Evolutionary conservation across 2,113 vertebrate species (phyloP).

Genomic region (Gymnorhina tibicen): DNA sequence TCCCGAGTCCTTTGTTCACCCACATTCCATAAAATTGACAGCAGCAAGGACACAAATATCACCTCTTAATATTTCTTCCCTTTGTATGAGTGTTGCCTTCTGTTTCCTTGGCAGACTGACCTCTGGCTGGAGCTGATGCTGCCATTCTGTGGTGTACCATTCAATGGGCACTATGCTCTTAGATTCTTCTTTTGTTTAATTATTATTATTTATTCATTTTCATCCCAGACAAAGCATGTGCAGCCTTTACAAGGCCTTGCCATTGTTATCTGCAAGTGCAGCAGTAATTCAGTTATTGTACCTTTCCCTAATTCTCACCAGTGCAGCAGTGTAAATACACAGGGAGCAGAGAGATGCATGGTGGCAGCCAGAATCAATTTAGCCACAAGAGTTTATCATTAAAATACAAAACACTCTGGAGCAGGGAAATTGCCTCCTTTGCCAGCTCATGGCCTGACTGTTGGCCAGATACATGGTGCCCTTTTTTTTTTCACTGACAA

Average conservation of each 20-base stretch:
- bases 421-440: background rate
- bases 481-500: background rate
- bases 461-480: background rate
- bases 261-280: background rate
- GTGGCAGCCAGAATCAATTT: conserved; percentile 3
- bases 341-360: background rate
- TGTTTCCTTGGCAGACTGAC: background rate
- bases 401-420: background rate
- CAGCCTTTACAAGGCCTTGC: background rate
- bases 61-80: background rate
- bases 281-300: background rate
- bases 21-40: background rate
- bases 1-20: background rate
- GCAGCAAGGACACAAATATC: background rate
- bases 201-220: background rate
- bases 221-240: background rate
- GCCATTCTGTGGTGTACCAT: background rate
- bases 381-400: background rate
- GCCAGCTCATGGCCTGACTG: background rate
- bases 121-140: background rate
- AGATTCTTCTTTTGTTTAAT: background rate
- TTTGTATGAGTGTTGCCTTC: background rate
- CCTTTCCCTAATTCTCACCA: background rate
- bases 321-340: background rate
- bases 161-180: background rate